Conservation (phyloP, 2,113 vertebrate genomes). For the Crypturellus undulatus region DNA sequence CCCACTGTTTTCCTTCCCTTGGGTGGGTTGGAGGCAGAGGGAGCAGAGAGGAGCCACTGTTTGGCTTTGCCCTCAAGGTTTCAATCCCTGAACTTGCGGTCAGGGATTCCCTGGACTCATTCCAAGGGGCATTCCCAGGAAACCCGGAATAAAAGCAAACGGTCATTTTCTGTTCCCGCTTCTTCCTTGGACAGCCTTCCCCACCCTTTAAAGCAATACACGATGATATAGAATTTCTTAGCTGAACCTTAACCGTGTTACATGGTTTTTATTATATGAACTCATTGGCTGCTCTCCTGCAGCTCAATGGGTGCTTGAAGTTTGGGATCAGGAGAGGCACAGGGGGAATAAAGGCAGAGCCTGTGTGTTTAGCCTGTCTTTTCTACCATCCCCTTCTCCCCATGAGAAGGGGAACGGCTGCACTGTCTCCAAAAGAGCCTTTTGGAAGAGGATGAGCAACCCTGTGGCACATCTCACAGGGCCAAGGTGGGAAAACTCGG, state of each 20-base stretch:
- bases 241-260: neutral
- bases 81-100: neutral
- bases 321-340: accelerated
- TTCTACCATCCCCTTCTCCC: neutral
- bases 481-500: neutral
- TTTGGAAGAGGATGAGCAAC: neutral
- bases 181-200: neutral
- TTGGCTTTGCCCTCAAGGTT: neutral
- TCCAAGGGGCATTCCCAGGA: neutral
- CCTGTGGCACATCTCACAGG: neutral
- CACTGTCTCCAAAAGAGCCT: neutral
- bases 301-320: neutral
- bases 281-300: neutral
- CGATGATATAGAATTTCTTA: neutral
- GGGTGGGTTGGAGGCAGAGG: neutral
- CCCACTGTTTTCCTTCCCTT: accelerated
- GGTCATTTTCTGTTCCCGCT: neutral
- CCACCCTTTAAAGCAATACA: neutral
- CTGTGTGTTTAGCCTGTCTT: neutral
- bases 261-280: accelerated
- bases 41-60: neutral
- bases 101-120: neutral
- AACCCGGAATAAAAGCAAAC: neutral
- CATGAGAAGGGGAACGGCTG: neutral
- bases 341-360: neutral